Evolutionary conservation across 2,113 vertebrate species (phyloP).

Genomic region (Gallinago undulata): DNA sequence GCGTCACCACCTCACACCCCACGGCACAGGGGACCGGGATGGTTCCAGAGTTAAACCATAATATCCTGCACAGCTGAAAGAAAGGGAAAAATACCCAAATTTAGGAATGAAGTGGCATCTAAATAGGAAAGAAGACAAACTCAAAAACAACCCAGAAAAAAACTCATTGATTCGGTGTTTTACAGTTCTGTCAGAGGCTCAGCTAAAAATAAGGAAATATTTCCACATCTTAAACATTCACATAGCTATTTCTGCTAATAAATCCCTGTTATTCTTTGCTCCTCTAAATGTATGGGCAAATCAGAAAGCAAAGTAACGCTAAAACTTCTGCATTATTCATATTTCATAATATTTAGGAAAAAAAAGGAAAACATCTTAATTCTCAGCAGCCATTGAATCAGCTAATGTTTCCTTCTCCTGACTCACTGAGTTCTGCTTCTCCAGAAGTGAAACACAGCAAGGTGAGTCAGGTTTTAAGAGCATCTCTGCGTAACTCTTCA

Average conservation of each 20-base stretch:
- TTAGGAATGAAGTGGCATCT: neutral
- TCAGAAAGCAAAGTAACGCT: neutral
- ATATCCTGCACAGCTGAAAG: neutral
- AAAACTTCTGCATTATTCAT: neutral
- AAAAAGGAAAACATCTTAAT: neutral
- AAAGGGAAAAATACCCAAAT: neutral
- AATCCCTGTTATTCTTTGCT: neutral
- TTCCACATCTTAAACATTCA: neutral
- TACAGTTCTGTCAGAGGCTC: neutral
- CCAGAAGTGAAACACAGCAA: neutral
- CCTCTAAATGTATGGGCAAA: neutral
- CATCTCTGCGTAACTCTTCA: neutral
- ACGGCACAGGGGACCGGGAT: rapidly evolving
- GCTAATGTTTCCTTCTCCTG: neutral
- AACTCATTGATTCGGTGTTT: neutral
- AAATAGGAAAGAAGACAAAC: neutral
- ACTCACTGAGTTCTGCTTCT: neutral
- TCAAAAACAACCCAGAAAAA: neutral
- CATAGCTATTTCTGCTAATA: neutral
- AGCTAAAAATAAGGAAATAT: neutral
- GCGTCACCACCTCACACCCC: neutral
- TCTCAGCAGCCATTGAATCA: neutral
- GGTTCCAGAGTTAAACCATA: neutral
- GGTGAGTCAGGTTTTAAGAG: neutral
- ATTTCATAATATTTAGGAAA: neutral